Evolutionary conservation across 2,113 vertebrate species (phyloP).

Genomic region (Hemiprocne comata): DNA sequence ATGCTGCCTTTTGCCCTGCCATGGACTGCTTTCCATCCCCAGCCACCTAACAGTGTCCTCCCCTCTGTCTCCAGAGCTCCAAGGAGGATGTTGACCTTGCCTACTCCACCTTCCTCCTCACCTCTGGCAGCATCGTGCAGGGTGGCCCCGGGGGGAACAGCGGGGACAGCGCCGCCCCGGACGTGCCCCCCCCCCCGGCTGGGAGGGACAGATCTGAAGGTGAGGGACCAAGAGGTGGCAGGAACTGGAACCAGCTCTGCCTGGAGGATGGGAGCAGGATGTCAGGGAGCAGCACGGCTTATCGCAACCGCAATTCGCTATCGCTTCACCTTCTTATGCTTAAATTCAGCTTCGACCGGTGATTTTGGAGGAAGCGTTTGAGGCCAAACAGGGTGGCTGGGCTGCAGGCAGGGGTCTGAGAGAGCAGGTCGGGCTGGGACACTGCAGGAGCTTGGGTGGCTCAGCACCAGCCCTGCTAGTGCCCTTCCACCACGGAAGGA

Average conservation of each 20-base stretch:
- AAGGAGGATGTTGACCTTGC: conserved; percentile 77
- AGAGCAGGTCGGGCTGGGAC: not conserved
- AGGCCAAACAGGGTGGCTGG: not conserved
- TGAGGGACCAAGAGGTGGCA: not conserved
- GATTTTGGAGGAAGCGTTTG: not conserved
- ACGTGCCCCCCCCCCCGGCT: rapidly evolving
- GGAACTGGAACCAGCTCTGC: not conserved
- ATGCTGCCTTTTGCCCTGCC: not conserved
- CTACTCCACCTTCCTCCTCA: conserved; percentile 71
- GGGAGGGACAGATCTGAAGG: not conserved
- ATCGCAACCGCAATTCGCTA: not conserved
- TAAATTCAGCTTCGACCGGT: not conserved
- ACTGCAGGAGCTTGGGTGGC: not conserved
- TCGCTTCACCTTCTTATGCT: not conserved
- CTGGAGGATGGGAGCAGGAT: not conserved
- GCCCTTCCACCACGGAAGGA: not conserved
- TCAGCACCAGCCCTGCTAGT: not conserved
- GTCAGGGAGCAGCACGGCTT: not conserved
- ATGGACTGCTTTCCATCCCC: rapidly evolving
- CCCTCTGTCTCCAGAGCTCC: conserved; percentile 67
- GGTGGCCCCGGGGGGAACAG: not conserved
- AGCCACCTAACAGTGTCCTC: not conserved
- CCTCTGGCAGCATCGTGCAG: conserved; percentile 5
- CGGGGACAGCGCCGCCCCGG: not conserved
- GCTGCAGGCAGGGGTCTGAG: not conserved